Conservation (phyloP, 2,113 vertebrate genomes). For the Marcusenius ussheri region DNA sequence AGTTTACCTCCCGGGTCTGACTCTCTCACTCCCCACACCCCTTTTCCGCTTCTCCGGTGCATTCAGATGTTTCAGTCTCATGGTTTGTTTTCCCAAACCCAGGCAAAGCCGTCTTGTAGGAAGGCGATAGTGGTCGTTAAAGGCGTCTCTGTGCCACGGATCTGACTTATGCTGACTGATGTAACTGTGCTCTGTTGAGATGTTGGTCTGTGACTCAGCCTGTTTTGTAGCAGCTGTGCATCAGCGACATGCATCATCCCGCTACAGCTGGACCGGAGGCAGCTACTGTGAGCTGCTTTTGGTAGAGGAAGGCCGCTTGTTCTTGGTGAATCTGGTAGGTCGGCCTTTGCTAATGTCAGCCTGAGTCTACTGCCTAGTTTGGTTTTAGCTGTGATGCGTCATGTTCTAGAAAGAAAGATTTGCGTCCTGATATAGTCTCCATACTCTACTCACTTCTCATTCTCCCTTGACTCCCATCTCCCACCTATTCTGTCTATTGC, state of each 20-base stretch:
- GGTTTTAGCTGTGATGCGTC: background rate
- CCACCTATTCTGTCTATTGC: background rate
- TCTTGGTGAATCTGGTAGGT: background rate
- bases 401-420: background rate
- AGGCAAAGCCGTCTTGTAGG: background rate
- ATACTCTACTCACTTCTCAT: background rate
- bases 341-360: background rate
- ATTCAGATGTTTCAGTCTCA: background rate
- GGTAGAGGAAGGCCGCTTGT: background rate
- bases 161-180: background rate
- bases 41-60: conserved; percentile 13
- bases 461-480: background rate
- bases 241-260: background rate
- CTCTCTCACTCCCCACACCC: conserved; percentile 31
- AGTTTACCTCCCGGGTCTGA: conserved; percentile 66
- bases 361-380: background rate
- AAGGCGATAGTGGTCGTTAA: background rate
- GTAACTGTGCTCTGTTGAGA: background rate
- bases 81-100: background rate
- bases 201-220: background rate
- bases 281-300: background rate
- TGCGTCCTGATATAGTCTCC: background rate
- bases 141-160: no score
- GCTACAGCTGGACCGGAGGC: background rate
- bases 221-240: background rate